These are phyloP conservation scores for Scolanthus callimorphus DNA, from an alignment of 92 coral and sea anemone genomes.

Conservation along the genomic window DNA sequence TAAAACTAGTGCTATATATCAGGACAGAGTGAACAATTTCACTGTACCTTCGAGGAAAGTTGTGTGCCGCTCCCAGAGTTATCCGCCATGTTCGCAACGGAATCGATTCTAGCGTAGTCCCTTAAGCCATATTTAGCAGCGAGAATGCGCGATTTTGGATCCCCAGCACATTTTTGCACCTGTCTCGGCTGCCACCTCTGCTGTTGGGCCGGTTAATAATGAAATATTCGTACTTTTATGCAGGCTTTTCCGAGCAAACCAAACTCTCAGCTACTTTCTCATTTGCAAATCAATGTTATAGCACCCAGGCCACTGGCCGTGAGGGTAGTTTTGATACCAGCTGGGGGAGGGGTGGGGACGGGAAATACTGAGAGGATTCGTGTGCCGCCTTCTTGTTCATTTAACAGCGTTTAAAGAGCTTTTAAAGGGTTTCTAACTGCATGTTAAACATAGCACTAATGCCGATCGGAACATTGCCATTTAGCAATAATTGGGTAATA, in stretches of 20 bases:
- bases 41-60: constrained; percentile 34
- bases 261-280: neutral
- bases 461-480: too few relatives aligned
- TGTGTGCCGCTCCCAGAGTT: constrained; percentile 4
- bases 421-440: too few relatives aligned
- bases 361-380: neutral
- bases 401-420: too few relatives aligned
- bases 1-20: neutral
- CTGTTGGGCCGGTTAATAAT: neutral
- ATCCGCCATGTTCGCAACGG: constrained; percentile 18
- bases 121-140: constrained; percentile 8
- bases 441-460: too few relatives aligned
- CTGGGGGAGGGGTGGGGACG: neutral
- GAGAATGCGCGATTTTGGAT: constrained; percentile 6
- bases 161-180: constrained; percentile 27
- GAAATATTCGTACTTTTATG: neutral
- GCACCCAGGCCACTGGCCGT: neutral
- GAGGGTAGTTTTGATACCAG: neutral
- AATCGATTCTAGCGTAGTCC: neutral
- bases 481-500: too few relatives aligned
- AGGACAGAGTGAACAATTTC: neutral
- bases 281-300: neutral
- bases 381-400: too few relatives aligned
- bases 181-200: constrained; percentile 12
- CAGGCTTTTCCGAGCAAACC: neutral